A percentile compares a stretch with the other conserved stretches of the same genome.
These are phyloP conservation scores for Andrena praecox DNA, from an alignment of 2,888 invertebrate species.

Conservation along the genomic window DNA sequence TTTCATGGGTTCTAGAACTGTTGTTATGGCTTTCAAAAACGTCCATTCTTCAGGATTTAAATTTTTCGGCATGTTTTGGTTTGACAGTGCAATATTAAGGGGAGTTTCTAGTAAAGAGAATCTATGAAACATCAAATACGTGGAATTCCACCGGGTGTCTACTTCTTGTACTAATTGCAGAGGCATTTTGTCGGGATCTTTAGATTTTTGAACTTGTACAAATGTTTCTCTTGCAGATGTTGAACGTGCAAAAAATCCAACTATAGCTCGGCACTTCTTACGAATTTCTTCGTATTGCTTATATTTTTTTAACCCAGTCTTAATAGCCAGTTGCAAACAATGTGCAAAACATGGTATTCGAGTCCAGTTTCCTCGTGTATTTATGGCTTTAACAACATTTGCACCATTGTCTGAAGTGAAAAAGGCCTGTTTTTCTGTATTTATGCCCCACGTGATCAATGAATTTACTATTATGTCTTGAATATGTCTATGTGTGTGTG, in stretches of 20 bases:
- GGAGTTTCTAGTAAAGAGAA: neutral
- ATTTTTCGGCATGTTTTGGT: neutral
- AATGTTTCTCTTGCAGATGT: neutral
- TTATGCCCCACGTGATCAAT: neutral
- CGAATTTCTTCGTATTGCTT: neutral
- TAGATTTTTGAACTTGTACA: neutral
- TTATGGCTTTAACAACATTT: neutral
- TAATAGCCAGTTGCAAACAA: neutral
- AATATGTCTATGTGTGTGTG: neutral
- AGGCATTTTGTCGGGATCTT: neutral
- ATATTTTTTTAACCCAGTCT: neutral
- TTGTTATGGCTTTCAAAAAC: too few species aligned
- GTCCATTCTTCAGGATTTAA: neutral
- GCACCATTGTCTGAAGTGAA: constrained; percentile 2
- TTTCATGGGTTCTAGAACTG: neutral
- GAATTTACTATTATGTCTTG: neutral
- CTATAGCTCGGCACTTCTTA: constrained; percentile 1
- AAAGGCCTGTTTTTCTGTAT: neutral
- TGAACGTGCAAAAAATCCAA: neutral
- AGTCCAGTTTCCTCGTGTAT: neutral
- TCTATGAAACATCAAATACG: neutral
- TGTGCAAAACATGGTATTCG: constrained; percentile 19
- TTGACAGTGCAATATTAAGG: neutral
- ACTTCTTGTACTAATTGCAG: neutral
- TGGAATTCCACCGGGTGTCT: neutral